These are phyloP conservation scores for Chloroclystis v-ata DNA, from an alignment of 2,888 invertebrate genomes.

Conservation along the genomic window DNA sequence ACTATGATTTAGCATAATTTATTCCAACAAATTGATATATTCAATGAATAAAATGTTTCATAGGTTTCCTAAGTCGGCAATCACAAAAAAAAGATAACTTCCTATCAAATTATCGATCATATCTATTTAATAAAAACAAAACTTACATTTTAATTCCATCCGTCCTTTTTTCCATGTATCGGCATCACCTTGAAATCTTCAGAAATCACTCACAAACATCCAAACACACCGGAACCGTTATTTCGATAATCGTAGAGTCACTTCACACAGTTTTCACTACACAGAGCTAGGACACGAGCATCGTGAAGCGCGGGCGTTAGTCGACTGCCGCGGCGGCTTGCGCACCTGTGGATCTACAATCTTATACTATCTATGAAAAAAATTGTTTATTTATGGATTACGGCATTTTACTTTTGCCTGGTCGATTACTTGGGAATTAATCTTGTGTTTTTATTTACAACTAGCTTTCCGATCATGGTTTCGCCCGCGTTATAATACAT, in stretches of 20 bases:
- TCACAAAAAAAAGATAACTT: too few relatives aligned
- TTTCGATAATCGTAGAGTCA: slow-evolving; percentile 23
- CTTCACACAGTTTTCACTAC: too few relatives aligned
- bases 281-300: slow-evolving; percentile 34
- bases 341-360: slow-evolving; percentile 40
- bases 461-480: too few relatives aligned
- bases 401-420: not conserved
- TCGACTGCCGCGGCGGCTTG: slow-evolving; percentile 34
- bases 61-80: too few relatives aligned
- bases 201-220: slow-evolving; percentile 19
- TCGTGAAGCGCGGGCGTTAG: slow-evolving; percentile 29
- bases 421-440: too few relatives aligned
- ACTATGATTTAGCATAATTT: too few relatives aligned
- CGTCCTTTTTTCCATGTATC: not conserved
- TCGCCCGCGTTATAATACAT: too few relatives aligned
- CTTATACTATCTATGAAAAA: not conserved
- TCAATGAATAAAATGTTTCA: too few relatives aligned
- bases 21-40: too few relatives aligned
- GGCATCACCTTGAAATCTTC: not conserved
- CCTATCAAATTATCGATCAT: too few relatives aligned
- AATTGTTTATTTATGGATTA: not conserved
- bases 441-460: too few relatives aligned
- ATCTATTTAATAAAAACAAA: too few relatives aligned
- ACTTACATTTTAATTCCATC: slow-evolving; percentile 24
- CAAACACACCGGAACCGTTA: slow-evolving; percentile 22